Base-by-base conservation (phyloP, 2,113 vertebrate genomes). In the Ceyx melanurus region DNA sequence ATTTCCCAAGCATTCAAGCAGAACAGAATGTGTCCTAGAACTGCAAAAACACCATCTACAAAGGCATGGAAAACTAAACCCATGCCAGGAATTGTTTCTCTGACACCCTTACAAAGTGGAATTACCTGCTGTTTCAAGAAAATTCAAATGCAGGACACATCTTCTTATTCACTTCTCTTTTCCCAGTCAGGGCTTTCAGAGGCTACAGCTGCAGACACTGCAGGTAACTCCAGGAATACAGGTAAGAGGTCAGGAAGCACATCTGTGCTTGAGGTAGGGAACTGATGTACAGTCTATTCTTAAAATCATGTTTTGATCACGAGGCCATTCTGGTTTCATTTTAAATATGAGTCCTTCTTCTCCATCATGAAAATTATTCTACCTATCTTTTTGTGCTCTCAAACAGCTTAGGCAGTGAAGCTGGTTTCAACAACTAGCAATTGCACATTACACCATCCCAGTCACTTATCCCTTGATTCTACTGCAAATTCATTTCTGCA, bases 361-460 rank as follows among this genome's bases (percentile, higher is more conserved):
- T 87, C n/a, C 58, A 65, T 45, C 6, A 61, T 10, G 14, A 79
- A 85, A 82, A 84, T 33, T 10, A 48, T 19, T 48, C 60, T 83
- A 5, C 18, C 81, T 56, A 68, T 35, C 54, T 82, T 84, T 79
- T 19, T 57, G 43, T 45, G 84, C 45, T 14, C 9, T 72, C 74
- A 61, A 43, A 56, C 22, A 60, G 62, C 37, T 72, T 48, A 37
- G 26, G 13, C 26, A 45, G n/a, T 42, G 62, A 84, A 45, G 35
- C 26, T 15, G 25, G 9, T 61, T 77, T 54, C 71, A 75, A 31
- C 25, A 75, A 48, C 11, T 3, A 48, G 18, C 31, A 48, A 33
- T 0, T 45, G 23, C 28, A 66, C 0, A 1, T 15, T 28, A 33
- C 1, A 81, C 37, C 26, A 57, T 18, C 57, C 18, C 9, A 79